These are phyloP conservation scores for Nesidiocoris tenuis DNA, from an alignment of 2,888 invertebrate species.

Conservation along the genomic window DNA sequence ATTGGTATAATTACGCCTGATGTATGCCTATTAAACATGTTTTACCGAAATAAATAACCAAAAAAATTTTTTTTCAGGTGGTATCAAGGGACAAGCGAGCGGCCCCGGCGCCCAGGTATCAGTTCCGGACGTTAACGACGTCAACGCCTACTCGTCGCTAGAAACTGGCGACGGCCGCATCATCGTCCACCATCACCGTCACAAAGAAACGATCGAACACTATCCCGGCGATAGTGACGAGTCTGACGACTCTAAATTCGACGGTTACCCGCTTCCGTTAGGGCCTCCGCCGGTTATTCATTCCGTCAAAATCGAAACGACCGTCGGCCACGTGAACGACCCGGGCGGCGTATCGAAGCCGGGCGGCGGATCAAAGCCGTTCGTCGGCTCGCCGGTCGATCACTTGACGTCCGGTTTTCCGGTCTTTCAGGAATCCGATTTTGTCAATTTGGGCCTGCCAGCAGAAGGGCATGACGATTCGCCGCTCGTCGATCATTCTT, in stretches of 20 bases:
- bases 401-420: not conserved
- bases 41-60: no score
- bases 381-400: not conserved
- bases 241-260: not conserved
- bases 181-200: slow-evolving; percentile 19
- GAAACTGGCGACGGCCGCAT: not conserved
- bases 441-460: not conserved
- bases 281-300: not conserved
- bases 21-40: no score
- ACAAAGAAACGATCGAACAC: not conserved
- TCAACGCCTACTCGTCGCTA: not conserved
- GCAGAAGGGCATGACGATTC: not conserved
- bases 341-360: not conserved
- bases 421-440: not conserved
- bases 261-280: not conserved
- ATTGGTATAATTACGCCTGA: no score
- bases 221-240: not conserved
- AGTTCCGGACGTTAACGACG: not conserved
- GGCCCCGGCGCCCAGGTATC: slow-evolving; percentile 17
- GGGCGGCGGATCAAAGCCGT: not conserved
- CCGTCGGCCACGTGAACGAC: not conserved
- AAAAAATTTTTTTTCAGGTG: not conserved
- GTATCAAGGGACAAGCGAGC: slow-evolving; percentile 2
- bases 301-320: not conserved
- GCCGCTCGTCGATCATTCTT: not conserved